Base-by-base conservation (phyloP, 1,140 invertebrate species). In the Choristoneura fumiferana region DNA sequence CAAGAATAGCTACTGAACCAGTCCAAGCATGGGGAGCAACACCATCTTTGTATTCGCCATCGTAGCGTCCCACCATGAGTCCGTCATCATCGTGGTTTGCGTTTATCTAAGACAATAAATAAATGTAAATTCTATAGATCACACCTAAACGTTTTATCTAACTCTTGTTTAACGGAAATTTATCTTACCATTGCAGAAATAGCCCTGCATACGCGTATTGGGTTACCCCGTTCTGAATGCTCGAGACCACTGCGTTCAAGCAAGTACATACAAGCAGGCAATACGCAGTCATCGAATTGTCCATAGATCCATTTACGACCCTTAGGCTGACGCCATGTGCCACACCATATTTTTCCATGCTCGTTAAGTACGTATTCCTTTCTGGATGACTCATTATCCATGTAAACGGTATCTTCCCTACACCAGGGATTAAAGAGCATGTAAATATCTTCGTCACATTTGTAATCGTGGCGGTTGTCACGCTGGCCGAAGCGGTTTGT, bases 401-500 rank as follows among this genome's bases (percentile, higher is more conserved):
- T 91, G 81, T 92, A 95, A 8, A 95, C 94, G 3, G 86, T 63
- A 75, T 95, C 94, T 55, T 92, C 93, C 75, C 86, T 81, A 81
- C 92, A 93, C 95, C 95, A 97, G 0, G 95, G 95, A 87, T 98
- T 98, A 81, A 96, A 96, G 1, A 96, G 73, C 18, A 95, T 91
- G 76, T 94, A 95, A 58, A 95, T 90, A 15, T 92, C 91, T 69
- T 92, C 90, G 62, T 91, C 90, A 56, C 88, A 90, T 77, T 91
- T 91, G 73, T 91, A 91, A 64, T 91, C 91, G 54, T 89, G 82
- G 35, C 90, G 83, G 65, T 89, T 89, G 49, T 89, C 89, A 18
- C 87, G 88, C 59, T 90, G 81, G 14, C 91, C 91, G 49, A 78
- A 74, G 33, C 91, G 88, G 54, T 91, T 91, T 5, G 93, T 93